phyloP scores from a whole-genome alignment of 2,113 vertebrate genomes.

The Lanius ludovicianus region DNA sequence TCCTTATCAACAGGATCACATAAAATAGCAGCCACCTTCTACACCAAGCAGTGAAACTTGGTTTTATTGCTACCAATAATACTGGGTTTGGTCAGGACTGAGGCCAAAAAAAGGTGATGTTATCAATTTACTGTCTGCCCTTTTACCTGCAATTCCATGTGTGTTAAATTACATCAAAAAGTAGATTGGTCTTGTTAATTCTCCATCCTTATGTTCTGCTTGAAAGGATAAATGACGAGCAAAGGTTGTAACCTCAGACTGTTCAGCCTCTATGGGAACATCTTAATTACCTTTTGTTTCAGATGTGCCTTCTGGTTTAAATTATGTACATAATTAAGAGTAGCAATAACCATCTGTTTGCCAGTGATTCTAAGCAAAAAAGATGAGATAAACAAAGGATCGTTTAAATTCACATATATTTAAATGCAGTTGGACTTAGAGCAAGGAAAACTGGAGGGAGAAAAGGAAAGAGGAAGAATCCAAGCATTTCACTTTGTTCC shows the following conservation, averaged over 20 bases:
- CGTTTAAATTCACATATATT: background rate
- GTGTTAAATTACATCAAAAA: background rate
- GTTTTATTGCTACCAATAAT: background rate
- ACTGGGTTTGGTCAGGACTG: background rate
- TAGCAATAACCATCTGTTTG: conserved; percentile 31
- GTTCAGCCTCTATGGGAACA: background rate
- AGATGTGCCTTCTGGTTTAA: conserved; percentile 31
- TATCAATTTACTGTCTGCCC: background rate
- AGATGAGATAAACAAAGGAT: background rate
- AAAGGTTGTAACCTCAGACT: background rate
- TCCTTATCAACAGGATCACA: background rate
- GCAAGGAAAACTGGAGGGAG: background rate
- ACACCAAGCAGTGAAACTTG: background rate
- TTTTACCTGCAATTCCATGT: background rate
- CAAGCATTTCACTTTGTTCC: background rate
- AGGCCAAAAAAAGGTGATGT: background rate
- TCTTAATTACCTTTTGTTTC: conserved; percentile 18
- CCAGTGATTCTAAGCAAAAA: background rate
- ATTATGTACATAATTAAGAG: conserved; percentile 14
- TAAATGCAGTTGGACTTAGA: background rate
- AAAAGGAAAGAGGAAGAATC: background rate
- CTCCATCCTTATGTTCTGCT: background rate
- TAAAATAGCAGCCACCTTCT: background rate
- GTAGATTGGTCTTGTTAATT: background rate
- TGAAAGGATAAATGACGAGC: background rate